Base-by-base conservation (phyloP, 2,113 vertebrate genomes). In the Salvelinus sp. region DNA sequence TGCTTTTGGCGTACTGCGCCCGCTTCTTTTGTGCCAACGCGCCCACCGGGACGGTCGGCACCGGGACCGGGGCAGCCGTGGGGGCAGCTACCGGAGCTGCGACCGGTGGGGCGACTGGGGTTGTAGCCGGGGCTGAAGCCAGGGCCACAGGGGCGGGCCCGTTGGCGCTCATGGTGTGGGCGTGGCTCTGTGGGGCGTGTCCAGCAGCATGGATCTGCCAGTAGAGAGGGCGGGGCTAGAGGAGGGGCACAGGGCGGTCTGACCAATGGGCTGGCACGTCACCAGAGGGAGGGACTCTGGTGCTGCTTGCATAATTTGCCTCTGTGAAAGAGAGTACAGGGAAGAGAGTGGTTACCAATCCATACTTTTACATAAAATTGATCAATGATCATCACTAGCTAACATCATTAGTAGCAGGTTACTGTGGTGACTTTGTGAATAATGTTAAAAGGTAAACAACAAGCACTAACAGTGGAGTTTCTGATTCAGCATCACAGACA, bases 1-100 rank as follows among this genome's bases (percentile, higher is more conserved):
- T 99, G 96, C 97, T 98, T 94, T 99, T 99, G 93, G 97, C 96
- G 85, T 98, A 98, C 94, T 99, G 98, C 93, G 96, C 95, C 91
- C 97, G 95, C 95, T 99, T 99, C 95, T 97, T 98, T 95, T 98
- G 96, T 92, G 97, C 97, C 89, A 98, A 94, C 88, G 97, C 95
- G 88, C 97, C 97, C 88, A 94, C 96, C 88, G 97, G 96, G 90
- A 91, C 89, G 88, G 88, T 89, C 10, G 76, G 27, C 10, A 83
- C 78, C 22, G 87, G 87, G 6, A 85, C 83, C 0, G 90, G 80
- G 27, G 93, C 66, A 57, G 88, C 85, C 78, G 82, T 50, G 1
- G 90, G 80, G 69, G 85, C 77, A 76, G 38, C 38, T 44, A 44
- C 38, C 2, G 38, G 38, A 44, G 9, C 38, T 9, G 38, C 9